A percentile compares a stretch with the other conserved stretches of the same genome.
Evolutionary conservation across 2,113 vertebrate genomes (phyloP).

Genomic region (Ciconia maguari): DNA sequence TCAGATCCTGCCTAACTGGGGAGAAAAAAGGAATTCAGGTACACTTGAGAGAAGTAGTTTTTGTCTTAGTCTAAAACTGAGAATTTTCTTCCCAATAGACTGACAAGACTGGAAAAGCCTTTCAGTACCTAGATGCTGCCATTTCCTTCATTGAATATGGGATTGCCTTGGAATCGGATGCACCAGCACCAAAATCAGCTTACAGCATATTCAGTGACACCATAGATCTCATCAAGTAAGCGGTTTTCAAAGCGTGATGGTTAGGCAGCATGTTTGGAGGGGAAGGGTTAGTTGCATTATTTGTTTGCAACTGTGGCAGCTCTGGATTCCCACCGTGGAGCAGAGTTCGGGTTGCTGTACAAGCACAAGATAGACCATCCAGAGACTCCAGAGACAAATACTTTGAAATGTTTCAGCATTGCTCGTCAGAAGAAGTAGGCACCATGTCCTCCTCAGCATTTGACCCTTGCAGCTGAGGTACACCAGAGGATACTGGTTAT

Average conservation of each 20-base stretch:
- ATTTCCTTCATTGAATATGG: constrained; percentile 90
- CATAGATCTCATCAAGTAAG: constrained; percentile 89
- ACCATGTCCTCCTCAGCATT: background rate
- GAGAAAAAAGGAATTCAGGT: background rate
- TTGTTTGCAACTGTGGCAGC: background rate
- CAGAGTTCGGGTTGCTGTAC: background rate
- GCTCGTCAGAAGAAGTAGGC: background rate
- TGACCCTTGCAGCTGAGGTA: background rate
- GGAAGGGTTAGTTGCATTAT: background rate
- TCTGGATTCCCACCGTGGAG: background rate
- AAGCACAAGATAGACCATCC: background rate
- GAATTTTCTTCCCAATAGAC: constrained; percentile 66
- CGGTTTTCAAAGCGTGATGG: background rate
- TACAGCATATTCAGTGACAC: constrained; percentile 89
- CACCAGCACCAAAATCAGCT: constrained; percentile 80
- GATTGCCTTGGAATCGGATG: constrained; percentile 84
- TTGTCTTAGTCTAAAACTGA: background rate
- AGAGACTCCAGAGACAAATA: background rate
- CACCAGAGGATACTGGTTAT: background rate
- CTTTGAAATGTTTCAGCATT: background rate
- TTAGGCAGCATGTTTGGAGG: rapidly evolving
- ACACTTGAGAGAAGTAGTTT: background rate
- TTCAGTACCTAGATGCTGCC: constrained; percentile 88
- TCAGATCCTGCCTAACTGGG: background rate
- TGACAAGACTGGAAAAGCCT: constrained; percentile 85